phyloP scores from a whole-genome alignment of 2,113 vertebrate genomes.

The Synchiropus splendidus region DNA sequence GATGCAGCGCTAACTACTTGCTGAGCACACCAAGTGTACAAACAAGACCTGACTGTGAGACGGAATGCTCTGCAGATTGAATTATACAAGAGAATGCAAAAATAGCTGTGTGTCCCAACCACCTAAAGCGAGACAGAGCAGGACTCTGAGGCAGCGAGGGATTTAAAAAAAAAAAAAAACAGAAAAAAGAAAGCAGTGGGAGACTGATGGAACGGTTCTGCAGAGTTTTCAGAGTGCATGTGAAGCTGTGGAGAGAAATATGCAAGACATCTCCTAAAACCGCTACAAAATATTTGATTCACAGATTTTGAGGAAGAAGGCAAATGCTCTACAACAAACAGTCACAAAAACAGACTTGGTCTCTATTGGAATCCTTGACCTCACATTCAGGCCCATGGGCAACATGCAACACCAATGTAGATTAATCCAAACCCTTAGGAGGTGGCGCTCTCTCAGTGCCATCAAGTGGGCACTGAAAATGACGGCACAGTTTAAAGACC shows the following conservation, averaged over 20 bases:
- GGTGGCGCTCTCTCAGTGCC: too few relatives aligned
- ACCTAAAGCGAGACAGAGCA: slow-evolving; percentile 18
- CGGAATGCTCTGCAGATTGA: slow-evolving; percentile 46
- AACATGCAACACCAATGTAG: too few relatives aligned
- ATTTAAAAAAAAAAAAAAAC: slow-evolving; percentile 6
- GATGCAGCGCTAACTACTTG: background rate
- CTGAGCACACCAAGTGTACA: slow-evolving; percentile 30
- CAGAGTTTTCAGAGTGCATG: background rate
- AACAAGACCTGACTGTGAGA: slow-evolving; percentile 32
- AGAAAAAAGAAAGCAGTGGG: slow-evolving; percentile 2
- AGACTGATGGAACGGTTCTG: slow-evolving; percentile 7
- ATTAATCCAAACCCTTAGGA: too few relatives aligned
- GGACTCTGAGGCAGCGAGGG: slow-evolving; percentile 14
- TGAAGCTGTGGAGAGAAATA: slow-evolving; percentile 1
- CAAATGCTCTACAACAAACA: too few relatives aligned
- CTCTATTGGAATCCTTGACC: too few relatives aligned
- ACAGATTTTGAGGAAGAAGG: too few relatives aligned
- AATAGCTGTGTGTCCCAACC: slow-evolving; percentile 46
- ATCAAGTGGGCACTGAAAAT: too few relatives aligned
- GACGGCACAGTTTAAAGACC: too few relatives aligned
- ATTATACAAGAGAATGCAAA: slow-evolving; percentile 57
- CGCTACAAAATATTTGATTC: too few relatives aligned
- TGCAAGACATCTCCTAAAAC: too few relatives aligned
- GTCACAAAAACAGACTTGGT: too few relatives aligned
- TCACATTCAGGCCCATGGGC: too few relatives aligned